Evolutionary conservation across 1,140 invertebrate species (phyloP).

Genomic region (Tetragnatha versicolor): DNA sequence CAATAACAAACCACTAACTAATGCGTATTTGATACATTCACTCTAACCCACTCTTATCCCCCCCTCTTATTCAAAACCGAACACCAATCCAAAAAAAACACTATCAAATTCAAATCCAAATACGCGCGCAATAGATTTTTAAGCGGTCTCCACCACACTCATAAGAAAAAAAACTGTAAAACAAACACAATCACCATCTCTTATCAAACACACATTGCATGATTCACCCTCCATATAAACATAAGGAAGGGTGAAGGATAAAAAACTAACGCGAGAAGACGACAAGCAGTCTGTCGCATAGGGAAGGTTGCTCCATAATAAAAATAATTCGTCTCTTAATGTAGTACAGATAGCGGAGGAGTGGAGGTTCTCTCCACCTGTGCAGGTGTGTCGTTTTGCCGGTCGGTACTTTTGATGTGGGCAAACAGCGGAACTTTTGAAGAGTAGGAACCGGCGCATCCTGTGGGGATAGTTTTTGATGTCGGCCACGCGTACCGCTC

Average conservation of each 20-base stretch:
- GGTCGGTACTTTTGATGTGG: constrained; percentile 40
- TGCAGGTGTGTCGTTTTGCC: constrained; percentile 42
- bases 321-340: constrained; percentile 40
- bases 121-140: background rate
- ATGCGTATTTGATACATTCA: too few relatives aligned
- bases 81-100: background rate
- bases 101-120: background rate
- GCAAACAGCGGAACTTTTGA: constrained; percentile 47
- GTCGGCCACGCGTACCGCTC: too few relatives aligned
- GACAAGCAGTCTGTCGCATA: constrained; percentile 33
- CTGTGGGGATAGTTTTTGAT: too few relatives aligned
- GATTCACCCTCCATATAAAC: constrained; percentile 18
- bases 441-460: constrained; percentile 16
- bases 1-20: too few relatives aligned
- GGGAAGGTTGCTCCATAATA: background rate
- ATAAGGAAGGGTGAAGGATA: background rate
- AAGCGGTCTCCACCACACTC: background rate
- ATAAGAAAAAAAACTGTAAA: background rate
- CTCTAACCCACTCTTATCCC: too few relatives aligned
- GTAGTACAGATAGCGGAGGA: constrained; percentile 45
- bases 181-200: too few relatives aligned
- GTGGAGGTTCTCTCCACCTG: constrained; percentile 42
- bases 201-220: constrained; percentile 26
- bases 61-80: too few relatives aligned
- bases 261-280: background rate